A percentile compares a stretch with the other conserved stretches of the same genome.
phyloP scores from a whole-genome alignment of 2,113 vertebrate species.

The Dasyprocta punctata region DNA sequence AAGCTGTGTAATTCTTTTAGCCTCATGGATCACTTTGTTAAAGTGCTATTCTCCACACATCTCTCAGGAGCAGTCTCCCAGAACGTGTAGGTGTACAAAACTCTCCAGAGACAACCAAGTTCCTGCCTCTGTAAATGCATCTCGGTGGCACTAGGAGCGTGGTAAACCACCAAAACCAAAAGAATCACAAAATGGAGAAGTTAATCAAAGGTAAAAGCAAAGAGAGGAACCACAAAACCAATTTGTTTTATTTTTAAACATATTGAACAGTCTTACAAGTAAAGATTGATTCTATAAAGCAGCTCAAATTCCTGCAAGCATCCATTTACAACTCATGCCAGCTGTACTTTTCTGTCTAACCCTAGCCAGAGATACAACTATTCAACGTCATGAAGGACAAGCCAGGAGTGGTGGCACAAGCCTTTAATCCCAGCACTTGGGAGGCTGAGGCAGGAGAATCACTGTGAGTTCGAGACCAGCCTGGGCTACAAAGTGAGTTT shows the following conservation, averaged over 20 bases:
- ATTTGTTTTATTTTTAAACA: constrained; percentile 72
- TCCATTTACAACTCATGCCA: constrained; percentile 24
- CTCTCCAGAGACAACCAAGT: constrained; percentile 40
- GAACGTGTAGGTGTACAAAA: not conserved
- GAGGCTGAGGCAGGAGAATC: too few species aligned
- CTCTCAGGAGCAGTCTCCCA: constrained; percentile 5
- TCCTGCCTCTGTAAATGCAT: constrained; percentile 65
- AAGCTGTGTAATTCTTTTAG: not conserved
- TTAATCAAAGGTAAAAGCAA: constrained; percentile 73
- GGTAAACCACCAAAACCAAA: constrained; percentile 72
- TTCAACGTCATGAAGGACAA: constrained; percentile 50
- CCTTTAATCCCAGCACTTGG: too few species aligned
- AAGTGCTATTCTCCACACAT: not conserved
- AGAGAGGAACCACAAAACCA: constrained; percentile 69
- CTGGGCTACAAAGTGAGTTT: too few species aligned
- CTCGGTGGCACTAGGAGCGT: not conserved
- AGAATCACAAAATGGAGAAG: constrained; percentile 56
- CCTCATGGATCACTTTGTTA: not conserved
- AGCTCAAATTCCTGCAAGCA: constrained; percentile 39
- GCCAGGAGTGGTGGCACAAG: too few species aligned
- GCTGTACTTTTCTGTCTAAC: not conserved
- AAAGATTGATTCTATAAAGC: constrained; percentile 49
- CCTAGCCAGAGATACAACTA: not conserved
- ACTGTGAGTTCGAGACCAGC: too few species aligned
- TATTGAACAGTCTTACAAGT: constrained; percentile 50